Conservation (phyloP, 2,888 invertebrate genomes). For the Strigamia maritima region DNA sequence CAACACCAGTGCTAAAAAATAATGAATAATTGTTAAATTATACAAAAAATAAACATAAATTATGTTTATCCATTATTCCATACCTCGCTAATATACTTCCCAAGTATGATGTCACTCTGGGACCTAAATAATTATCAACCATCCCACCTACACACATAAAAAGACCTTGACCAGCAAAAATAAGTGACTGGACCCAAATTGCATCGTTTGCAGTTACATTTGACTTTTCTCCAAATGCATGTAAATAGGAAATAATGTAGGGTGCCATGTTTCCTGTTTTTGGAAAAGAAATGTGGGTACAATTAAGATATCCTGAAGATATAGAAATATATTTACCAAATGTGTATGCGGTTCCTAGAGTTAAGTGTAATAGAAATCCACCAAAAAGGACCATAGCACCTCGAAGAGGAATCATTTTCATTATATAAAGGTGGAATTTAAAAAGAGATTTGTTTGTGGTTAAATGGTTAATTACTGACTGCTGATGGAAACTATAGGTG, state of each 20-base stretch:
- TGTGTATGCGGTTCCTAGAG: constrained; percentile 46
- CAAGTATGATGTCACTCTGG: constrained; percentile 46
- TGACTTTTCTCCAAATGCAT: background rate
- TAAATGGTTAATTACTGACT: too few species aligned
- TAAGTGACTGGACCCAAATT: constrained; percentile 48
- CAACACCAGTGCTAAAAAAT: constrained; percentile 47
- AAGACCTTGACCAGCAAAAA: constrained; percentile 48
- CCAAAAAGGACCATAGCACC: constrained; percentile 44
- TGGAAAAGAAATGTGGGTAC: background rate
- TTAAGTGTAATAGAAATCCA: constrained; percentile 46
- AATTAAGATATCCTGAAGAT: background rate
- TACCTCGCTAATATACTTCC: constrained; percentile 49
- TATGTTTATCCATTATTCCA: background rate
- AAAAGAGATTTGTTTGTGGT: too few species aligned
- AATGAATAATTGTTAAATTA: background rate
- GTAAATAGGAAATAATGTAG: constrained; percentile 45
- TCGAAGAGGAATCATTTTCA: constrained; percentile 2
- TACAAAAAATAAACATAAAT: background rate
- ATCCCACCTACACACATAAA: constrained; percentile 50
- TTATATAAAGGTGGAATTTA: too few species aligned
- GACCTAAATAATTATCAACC: constrained; percentile 48
- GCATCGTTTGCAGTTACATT: constrained; percentile 42
- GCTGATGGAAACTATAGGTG: too few species aligned
- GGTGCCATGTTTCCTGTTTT: constrained; percentile 44
- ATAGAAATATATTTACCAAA: constrained; percentile 41